Base-by-base conservation (phyloP, 2,888 invertebrate genomes). In the Acleris literana region DNA sequence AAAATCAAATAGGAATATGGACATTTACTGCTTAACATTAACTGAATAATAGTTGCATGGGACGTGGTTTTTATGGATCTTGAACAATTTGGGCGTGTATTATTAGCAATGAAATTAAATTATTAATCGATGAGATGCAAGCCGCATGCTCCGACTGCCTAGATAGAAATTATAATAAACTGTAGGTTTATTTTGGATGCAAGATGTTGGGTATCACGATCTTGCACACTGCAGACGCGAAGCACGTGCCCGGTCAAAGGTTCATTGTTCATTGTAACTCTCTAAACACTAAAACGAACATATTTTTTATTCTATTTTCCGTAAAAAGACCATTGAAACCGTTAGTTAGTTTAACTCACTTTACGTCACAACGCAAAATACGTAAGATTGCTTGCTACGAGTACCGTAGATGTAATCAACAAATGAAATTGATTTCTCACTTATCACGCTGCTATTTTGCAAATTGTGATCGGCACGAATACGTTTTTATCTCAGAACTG, bases 151-250 rank as follows among this genome's bases (percentile, higher is more conserved):
- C 76, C 76, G 75, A 75, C 78, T 82, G 80, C 80, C 81, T 80
- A 80, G 81, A 78, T 79, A 85, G 85, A 87, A 85, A 82, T 84
- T 82, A 80, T 83, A 82, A 82, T 76, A 80, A 68, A 70, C 72
- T 62, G 74, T 71, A 54, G 77, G 87, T 86, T 90, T 90, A 90
- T 90, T 90, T 91, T 83, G 73, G 86, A 86, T 82, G 74, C 83
- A 85, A 84, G 89, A 87, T 90, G 84, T 88, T 85, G 86, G 81
- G 77, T 79, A 84, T 84, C 84, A 82, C 56, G 44, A 49, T 44
- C 64, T 79, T 73, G 77, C 33, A 77, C 76, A 76, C 76, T 76
- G 77, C 82, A 80, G 81, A 83, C 82, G 84, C 77, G 76, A 77
- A 82, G 74, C 75, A 64, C 77, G 74, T 73, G 71, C 77, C 74